Evolutionary conservation across 23 tunicate species (phyloP).

Genomic region (Styela plicata): DNA sequence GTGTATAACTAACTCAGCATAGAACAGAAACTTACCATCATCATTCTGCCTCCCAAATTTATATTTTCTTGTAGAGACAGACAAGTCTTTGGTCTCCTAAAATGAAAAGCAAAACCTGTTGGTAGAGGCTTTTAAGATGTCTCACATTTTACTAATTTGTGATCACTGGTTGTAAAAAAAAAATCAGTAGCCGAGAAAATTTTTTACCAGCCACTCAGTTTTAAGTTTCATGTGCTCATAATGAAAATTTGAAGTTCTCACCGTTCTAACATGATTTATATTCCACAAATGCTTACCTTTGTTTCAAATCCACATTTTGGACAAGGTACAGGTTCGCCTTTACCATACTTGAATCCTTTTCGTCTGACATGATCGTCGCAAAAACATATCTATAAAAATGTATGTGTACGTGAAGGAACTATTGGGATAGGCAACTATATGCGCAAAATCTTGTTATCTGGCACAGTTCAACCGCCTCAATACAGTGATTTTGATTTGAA

Average conservation of each 20-base stretch:
- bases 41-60: conserved; percentile 69
- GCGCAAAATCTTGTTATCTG: neutral
- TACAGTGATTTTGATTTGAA: too few species aligned
- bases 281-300: conserved; percentile 18
- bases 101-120: too few species aligned
- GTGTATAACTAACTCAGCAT: too few species aligned
- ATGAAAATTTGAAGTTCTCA: neutral
- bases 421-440: too few species aligned
- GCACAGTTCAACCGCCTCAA: too few species aligned
- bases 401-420: too few species aligned
- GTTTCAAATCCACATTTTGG: conserved; percentile 89
- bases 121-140: too few species aligned
- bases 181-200: too few species aligned
- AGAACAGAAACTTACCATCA: conserved; percentile 22
- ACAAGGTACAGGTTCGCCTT: conserved; percentile 81
- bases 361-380: conserved; percentile 92
- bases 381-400: conserved; percentile 68
- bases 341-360: conserved; percentile 84
- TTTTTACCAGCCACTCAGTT: too few species aligned
- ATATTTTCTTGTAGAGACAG: conserved; percentile 67
- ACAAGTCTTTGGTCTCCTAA: conserved; percentile 70
- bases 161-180: too few species aligned
- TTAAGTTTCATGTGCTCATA: too few species aligned
- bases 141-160: too few species aligned
- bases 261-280: neutral